Evolutionary conservation across 2,797 vertebrate species (phyloP).

Genomic region (Chaetophractus vellerosus): DNA sequence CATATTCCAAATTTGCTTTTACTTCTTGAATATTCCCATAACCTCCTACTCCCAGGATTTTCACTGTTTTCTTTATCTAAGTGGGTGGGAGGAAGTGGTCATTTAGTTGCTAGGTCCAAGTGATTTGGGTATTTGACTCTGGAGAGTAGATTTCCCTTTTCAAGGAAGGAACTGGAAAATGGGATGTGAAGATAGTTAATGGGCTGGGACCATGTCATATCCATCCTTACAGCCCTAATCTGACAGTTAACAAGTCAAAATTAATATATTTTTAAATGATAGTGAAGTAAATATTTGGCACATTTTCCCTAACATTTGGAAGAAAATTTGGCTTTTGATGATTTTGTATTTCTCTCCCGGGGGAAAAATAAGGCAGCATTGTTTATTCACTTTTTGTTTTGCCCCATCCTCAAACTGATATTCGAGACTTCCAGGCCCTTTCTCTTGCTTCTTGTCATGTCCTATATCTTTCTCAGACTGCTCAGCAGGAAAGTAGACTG

Average conservation of each 20-base stretch:
- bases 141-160: background rate
- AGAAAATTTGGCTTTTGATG: conserved; percentile 8
- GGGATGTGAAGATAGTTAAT: background rate
- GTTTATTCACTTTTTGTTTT: conserved; percentile 47
- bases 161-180: background rate
- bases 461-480: conserved; percentile 50
- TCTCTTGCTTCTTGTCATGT: conserved; percentile 9
- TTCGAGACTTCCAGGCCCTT: background rate
- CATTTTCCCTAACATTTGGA: conserved; percentile 24
- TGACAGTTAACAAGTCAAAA: conserved; percentile 16
- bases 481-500: conserved; percentile 70
- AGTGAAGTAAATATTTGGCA: conserved; percentile 9
- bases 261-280: background rate
- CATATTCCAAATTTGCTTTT: background rate
- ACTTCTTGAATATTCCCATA: background rate
- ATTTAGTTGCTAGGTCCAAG: conserved; percentile 20
- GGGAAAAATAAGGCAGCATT: background rate
- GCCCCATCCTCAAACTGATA: background rate
- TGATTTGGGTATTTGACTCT: conserved; percentile 2
- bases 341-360: conserved; percentile 9
- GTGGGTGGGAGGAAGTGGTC: background rate
- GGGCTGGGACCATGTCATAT: background rate
- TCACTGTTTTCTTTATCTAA: conserved; percentile 25
- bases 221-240: background rate
- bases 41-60: background rate